Base-by-base conservation (phyloP, 2,113 vertebrate species). In the Amblyopsis rosae region DNA sequence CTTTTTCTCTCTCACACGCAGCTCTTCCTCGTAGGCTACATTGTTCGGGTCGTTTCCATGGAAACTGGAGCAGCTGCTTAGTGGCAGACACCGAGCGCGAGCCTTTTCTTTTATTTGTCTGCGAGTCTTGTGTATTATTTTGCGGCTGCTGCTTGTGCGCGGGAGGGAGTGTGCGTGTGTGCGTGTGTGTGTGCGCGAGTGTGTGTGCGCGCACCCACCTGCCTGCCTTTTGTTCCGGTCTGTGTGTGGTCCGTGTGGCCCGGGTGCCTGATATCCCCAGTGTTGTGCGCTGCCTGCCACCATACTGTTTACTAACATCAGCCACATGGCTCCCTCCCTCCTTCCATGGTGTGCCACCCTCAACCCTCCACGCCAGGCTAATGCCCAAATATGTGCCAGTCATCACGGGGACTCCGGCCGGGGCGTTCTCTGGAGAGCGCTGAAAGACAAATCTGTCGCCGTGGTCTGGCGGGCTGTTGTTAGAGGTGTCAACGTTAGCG, bases 31-130 rank as follows among this genome's bases (percentile, higher is more conserved):
- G 35, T 41, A 26, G 26, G 26, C 26, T 26, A 84, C 93, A 93
- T 98, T 97, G 95, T 96, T 95, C 92, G 0, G 82, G 19, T 3
- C 48, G 94, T 98, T 91, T 91, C 94, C 89, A 93, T 94, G 92
- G 95, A 80, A 94, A 97, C 93, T 64, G 89, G 90, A 93, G 95
- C 96, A 98, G 96, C 95, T 99, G 96, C 93, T 94, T 88, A 90
- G 89, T 94, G 91, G 93, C 91, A 92, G 92, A 94, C 92, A 89
- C 72, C 17, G 79, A 82, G 84, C 82, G 84, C 65, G 86, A 89
- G 84, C 85, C 86, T 88, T 90, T 92, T 88, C 89, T 74, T 73
- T 73, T 90, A 88, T 91, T 90, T 75, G 69, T 90, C 91, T 67
- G 84, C 80, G 83, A 84, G 91, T 87, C 85, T 41, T 79, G 85